phyloP scores from a whole-genome alignment of 2,888 invertebrate genomes.

The Rhagium mordax region DNA sequence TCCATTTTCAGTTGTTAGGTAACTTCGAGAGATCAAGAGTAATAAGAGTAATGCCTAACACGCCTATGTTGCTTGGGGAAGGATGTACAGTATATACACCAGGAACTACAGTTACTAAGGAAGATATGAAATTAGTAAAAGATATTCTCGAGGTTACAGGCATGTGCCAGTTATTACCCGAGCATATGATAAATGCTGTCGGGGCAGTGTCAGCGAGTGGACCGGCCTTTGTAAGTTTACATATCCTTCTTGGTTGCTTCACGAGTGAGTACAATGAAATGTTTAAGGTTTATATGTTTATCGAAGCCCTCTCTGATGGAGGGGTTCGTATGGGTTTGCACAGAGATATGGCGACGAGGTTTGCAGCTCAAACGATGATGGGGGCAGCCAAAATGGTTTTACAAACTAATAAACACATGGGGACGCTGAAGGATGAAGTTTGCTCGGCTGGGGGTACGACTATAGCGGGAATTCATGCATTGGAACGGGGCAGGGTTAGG shows the following conservation, averaged over 20 bases:
- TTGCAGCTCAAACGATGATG: conserved; percentile 88
- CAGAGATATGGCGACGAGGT: conserved; percentile 81
- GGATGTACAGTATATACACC: conserved; percentile 79
- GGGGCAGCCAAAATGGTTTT: conserved; percentile 87
- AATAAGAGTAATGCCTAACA: conserved; percentile 90
- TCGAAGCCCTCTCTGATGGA: conserved; percentile 94
- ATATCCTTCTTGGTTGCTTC: too few relatives aligned
- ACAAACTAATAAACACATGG: conserved; percentile 84
- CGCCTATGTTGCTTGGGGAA: conserved; percentile 83
- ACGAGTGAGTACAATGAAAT: background rate
- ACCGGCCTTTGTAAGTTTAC: conserved; percentile 89
- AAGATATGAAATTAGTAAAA: conserved; percentile 75
- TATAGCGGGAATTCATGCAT: conserved; percentile 86
- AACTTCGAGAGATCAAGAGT: conserved; percentile 70
- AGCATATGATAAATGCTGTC: conserved; percentile 83
- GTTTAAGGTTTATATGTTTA: conserved; percentile 83
- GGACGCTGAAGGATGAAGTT: conserved; percentile 85
- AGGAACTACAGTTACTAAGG: conserved; percentile 71
- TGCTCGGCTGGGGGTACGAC: conserved; percentile 94
- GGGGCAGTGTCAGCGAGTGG: conserved; percentile 89
- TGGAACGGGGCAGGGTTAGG: conserved; percentile 86
- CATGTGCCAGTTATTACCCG: conserved; percentile 81
- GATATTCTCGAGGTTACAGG: conserved; percentile 77
- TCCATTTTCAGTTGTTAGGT: conserved; percentile 52
- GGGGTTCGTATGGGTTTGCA: conserved; percentile 94